Percentiles rank a stretch among this genome's conserved stretches.
These are phyloP conservation scores for Smittia sp. DNA, from an alignment of 2,888 invertebrate species.

Conservation along the genomic window DNA sequence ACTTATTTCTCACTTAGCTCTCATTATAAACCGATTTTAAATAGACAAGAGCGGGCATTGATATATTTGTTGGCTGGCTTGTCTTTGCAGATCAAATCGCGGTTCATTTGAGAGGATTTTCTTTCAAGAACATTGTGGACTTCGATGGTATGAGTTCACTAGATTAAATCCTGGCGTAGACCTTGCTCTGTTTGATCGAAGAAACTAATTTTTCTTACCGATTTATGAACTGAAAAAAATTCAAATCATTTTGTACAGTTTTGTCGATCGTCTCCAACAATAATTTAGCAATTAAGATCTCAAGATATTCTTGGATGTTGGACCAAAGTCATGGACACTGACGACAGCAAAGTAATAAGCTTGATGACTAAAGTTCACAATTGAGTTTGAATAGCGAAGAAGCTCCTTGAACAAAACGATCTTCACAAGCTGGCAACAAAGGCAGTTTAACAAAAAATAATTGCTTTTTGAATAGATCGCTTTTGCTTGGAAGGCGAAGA, in stretches of 20 bases:
- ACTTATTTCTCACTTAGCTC: constrained; percentile 27
- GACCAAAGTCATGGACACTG: too few species aligned
- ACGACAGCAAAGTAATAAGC: too few species aligned
- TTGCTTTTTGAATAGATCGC: constrained; percentile 18
- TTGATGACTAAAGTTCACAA: neutral
- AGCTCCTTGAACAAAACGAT: neutral
- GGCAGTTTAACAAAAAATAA: constrained; percentile 6
- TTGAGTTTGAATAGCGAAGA: constrained; percentile 9
- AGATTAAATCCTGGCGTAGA: too few species aligned
- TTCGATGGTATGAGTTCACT: too few species aligned
- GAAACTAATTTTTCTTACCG: too few species aligned
- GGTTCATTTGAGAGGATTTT: neutral
- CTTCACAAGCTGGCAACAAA: neutral
- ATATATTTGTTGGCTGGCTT: neutral
- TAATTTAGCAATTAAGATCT: too few species aligned
- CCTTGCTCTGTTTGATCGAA: too few species aligned
- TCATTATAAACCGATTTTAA: neutral
- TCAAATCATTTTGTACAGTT: too few species aligned
- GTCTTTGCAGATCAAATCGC: neutral
- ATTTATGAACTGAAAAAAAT: too few species aligned
- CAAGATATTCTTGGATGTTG: too few species aligned
- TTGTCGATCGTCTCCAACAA: too few species aligned
- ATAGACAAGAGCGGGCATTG: constrained; percentile 5
- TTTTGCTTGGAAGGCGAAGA: constrained; percentile 5
- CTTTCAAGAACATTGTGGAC: too few species aligned